Evolutionary conservation across 2,797 vertebrate genomes (phyloP).

Genomic region (Luscinia megarhynchos): DNA sequence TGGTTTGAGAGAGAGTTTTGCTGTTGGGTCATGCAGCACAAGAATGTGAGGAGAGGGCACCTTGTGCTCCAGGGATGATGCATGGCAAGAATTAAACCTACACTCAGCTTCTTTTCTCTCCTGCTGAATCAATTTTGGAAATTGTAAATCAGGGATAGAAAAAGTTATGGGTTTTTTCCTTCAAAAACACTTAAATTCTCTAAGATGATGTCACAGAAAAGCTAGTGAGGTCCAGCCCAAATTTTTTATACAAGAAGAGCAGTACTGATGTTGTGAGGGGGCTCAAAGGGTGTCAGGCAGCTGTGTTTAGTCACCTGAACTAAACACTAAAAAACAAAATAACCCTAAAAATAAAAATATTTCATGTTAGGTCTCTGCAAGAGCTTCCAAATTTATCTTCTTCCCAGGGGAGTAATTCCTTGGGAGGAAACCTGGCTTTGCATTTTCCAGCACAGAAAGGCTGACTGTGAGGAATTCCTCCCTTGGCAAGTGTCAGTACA

Average conservation of each 20-base stretch:
- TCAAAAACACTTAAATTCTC: neutral
- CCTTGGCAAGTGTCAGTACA: neutral
- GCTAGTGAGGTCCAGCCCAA: neutral
- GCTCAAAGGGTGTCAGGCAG: neutral
- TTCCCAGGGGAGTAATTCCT: neutral
- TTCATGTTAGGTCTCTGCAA: neutral
- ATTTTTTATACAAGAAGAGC: neutral
- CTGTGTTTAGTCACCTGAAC: neutral
- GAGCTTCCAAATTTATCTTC: neutral
- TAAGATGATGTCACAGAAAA: neutral
- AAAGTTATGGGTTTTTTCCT: neutral
- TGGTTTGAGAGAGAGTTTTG: slow-evolving; percentile 22
- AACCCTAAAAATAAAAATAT: neutral
- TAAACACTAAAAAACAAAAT: neutral
- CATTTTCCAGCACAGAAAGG: slow-evolving; percentile 1
- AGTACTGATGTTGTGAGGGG: neutral
- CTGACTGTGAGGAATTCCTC: slow-evolving; percentile 21
- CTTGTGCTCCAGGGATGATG: neutral
- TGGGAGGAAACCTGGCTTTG: neutral
- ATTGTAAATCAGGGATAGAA: neutral
- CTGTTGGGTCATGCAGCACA: neutral
- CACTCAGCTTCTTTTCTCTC: neutral
- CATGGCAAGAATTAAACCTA: neutral
- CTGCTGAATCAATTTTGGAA: neutral
- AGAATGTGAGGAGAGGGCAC: neutral